phyloP scores from a whole-genome alignment of 2,888 invertebrate species.

The Ormyrus rosae region DNA sequence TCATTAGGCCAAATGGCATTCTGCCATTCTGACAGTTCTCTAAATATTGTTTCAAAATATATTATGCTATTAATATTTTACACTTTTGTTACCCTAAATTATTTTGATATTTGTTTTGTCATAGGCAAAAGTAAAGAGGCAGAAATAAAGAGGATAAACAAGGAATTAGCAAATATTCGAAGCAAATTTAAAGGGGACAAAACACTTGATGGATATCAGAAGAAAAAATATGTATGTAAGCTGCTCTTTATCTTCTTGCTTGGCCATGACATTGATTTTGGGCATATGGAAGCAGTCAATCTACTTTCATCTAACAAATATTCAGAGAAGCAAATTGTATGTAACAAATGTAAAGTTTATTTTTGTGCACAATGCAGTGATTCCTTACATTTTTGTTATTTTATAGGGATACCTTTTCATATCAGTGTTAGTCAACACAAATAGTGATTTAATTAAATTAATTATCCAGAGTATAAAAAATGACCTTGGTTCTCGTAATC shows the following conservation, averaged over 20 bases:
- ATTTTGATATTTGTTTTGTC: constrained; percentile 58
- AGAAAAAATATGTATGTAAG: constrained; percentile 99
- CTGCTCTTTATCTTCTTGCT: constrained; percentile 98
- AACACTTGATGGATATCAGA: constrained; percentile 99
- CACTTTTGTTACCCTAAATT: constrained; percentile 5
- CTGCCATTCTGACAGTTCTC: constrained; percentile 62
- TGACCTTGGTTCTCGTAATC: constrained; percentile 96
- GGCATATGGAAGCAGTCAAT: constrained; percentile 99
- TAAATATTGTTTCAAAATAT: constrained; percentile 35
- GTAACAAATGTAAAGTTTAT: constrained; percentile 61
- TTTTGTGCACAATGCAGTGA: background rate
- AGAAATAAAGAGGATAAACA: constrained; percentile 99
- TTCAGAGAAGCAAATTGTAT: constrained; percentile 99
- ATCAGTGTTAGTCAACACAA: constrained; percentile 98
- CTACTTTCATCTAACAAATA: constrained; percentile 99
- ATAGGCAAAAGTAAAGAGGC: constrained; percentile 99
- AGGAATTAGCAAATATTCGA: constrained; percentile 98
- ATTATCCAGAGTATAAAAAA: constrained; percentile 99
- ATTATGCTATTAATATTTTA: constrained; percentile 22
- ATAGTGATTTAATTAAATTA: constrained; percentile 98
- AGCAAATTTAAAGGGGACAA: constrained; percentile 99
- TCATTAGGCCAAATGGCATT: constrained; percentile 66
- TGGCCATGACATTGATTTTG: constrained; percentile 99
- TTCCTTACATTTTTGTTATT: constrained; percentile 47
- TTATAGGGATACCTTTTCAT: constrained; percentile 98